These are phyloP conservation scores for Metaphire vulgaris DNA, from an alignment of 1,140 invertebrate genomes.

Conservation along the genomic window DNA sequence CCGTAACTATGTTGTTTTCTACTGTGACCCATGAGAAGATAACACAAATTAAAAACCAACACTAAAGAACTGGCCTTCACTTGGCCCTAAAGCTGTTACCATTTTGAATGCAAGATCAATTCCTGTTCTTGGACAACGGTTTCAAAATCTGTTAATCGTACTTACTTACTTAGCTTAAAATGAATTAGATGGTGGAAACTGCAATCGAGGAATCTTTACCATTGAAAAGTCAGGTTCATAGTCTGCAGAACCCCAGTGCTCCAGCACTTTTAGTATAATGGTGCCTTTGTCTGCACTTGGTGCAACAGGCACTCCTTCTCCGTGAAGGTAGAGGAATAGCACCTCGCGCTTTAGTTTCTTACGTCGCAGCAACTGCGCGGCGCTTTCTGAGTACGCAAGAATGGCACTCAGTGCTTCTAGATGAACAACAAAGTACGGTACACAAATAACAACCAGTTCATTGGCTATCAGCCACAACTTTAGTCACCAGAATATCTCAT, in stretches of 20 bases:
- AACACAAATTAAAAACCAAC: too few species aligned
- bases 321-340: conserved; percentile 36
- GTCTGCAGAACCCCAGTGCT: conserved; percentile 30
- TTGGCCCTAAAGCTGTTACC: too few species aligned
- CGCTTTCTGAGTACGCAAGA: conserved; percentile 33
- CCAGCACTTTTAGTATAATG: conserved; percentile 29
- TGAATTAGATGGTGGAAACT: too few species aligned
- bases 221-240: not conserved
- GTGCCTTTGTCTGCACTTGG: conserved; percentile 30
- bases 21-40: too few species aligned
- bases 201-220: too few species aligned
- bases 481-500: not conserved
- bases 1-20: too few species aligned
- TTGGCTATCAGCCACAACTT: not conserved
- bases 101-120: too few species aligned
- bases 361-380: conserved; percentile 34
- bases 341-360: conserved; percentile 38
- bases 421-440: conserved; percentile 17
- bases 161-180: too few species aligned
- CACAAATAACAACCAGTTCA: not conserved
- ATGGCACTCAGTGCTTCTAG: conserved; percentile 38
- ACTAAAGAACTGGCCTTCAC: too few species aligned
- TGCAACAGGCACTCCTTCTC: conserved; percentile 30
- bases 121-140: too few species aligned
- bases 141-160: too few species aligned